phyloP scores from a whole-genome alignment of 1,140 invertebrate genomes.

The Bombus sibiricus region DNA sequence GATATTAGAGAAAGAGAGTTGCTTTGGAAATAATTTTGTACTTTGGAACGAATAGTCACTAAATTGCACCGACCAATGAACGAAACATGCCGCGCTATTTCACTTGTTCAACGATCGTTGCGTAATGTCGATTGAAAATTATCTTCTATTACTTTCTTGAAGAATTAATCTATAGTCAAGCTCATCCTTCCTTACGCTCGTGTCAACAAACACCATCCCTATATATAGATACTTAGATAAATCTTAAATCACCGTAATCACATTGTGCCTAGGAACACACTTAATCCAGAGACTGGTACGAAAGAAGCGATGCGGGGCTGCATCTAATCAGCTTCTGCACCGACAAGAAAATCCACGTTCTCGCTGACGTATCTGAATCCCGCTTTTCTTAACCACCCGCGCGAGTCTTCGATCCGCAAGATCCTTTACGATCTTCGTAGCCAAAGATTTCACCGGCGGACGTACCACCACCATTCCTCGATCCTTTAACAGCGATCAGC shows the following conservation, averaged over 20 bases:
- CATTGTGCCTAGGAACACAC: background rate
- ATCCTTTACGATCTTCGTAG: background rate
- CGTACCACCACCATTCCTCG: background rate
- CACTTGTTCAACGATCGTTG: background rate
- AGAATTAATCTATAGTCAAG: too few species aligned
- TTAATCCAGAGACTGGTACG: background rate
- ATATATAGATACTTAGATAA: background rate
- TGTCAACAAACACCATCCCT: background rate
- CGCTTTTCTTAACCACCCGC: background rate
- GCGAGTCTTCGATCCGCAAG: background rate
- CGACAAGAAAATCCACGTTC: background rate
- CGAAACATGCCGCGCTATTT: background rate
- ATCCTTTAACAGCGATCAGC: conserved; percentile 4
- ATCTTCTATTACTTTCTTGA: too few species aligned
- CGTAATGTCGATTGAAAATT: too few species aligned
- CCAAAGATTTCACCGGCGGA: background rate
- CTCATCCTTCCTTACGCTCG: background rate
- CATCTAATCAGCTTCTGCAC: background rate
- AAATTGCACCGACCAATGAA: too few species aligned
- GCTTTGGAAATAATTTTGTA: too few species aligned
- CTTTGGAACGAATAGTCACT: too few species aligned
- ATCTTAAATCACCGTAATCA: background rate
- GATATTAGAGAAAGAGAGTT: too few species aligned
- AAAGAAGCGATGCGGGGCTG: too few species aligned
- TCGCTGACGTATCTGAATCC: too few species aligned